phyloP scores from a whole-genome alignment of 2,113 vertebrate species.

The Carassius carassius region DNA sequence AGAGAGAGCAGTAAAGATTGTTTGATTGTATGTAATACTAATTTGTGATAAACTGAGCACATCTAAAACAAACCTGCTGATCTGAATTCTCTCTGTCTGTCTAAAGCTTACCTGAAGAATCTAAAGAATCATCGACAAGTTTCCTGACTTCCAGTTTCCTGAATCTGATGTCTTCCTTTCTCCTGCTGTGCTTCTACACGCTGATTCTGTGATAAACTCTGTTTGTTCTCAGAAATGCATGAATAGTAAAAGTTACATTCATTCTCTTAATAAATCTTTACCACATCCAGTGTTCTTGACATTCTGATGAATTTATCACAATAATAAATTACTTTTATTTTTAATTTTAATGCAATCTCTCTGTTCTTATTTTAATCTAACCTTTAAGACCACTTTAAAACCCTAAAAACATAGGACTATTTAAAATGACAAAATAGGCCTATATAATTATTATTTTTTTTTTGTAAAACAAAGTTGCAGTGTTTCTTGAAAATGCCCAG shows the following conservation, averaged over 20 bases:
- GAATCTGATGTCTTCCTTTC: neutral
- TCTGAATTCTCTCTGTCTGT: neutral
- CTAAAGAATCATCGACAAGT: constrained; percentile 7
- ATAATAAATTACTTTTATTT: neutral
- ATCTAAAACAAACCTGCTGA: neutral
- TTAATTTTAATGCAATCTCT: neutral
- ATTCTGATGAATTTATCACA: neutral
- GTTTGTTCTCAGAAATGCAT: neutral
- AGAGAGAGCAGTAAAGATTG: neutral
- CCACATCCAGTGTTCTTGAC: neutral
- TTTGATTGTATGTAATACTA: neutral
- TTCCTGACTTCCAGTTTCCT: neutral
- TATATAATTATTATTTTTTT: too few relatives aligned
- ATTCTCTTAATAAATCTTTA: neutral
- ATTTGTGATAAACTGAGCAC: neutral
- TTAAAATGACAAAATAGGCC: too few relatives aligned
- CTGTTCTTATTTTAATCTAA: neutral
- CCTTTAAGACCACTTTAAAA: too few relatives aligned
- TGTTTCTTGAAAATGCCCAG: too few relatives aligned
- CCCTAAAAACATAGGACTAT: too few relatives aligned
- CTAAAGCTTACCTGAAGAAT: neutral
- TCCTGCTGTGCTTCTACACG: neutral
- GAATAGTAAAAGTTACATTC: neutral
- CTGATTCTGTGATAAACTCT: neutral
- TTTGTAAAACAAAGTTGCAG: too few relatives aligned